Conservation (phyloP, 2,888 invertebrate genomes). For the Drosophila neonasuta region DNA sequence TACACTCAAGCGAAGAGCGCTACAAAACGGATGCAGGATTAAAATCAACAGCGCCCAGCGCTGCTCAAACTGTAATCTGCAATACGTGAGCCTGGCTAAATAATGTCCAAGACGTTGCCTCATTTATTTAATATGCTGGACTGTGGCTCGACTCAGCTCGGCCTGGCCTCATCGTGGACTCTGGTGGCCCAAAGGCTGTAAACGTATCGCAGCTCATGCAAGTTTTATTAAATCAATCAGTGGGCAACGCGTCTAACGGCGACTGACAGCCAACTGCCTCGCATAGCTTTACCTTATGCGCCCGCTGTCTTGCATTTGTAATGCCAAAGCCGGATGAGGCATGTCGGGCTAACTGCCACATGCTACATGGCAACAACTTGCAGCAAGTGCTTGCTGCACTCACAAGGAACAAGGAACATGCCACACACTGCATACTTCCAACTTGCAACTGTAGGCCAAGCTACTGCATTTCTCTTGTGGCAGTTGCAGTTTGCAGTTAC, state of each 20-base stretch:
- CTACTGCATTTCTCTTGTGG: slow-evolving; percentile 31
- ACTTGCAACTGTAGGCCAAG: slow-evolving; percentile 18
- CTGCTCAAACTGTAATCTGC: slow-evolving; percentile 56
- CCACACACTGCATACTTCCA: slow-evolving; percentile 39
- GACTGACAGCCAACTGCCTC: slow-evolving; percentile 54
- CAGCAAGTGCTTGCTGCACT: not conserved
- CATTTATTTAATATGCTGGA: slow-evolving; percentile 66
- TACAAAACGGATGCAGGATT: slow-evolving; percentile 50
- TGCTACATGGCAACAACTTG: slow-evolving; percentile 11
- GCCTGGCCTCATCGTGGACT: slow-evolving; percentile 14
- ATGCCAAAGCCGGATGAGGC: slow-evolving; percentile 70
- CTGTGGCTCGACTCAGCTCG: slow-evolving; percentile 12
- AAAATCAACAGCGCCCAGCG: slow-evolving; percentile 35
- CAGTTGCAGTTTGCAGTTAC: not conserved
- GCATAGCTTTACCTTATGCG: slow-evolving; percentile 63
- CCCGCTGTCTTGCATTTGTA: slow-evolving; percentile 63
- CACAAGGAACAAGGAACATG: slow-evolving; percentile 38
- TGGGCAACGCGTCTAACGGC: slow-evolving; percentile 68
- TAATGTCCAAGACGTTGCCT: slow-evolving; percentile 51
- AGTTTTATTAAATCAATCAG: slow-evolving; percentile 78
- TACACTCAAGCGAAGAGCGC: not conserved
- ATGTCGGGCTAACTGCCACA: slow-evolving; percentile 46
- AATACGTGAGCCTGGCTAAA: slow-evolving; percentile 38
- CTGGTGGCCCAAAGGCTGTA: slow-evolving; percentile 39
- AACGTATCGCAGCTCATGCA: slow-evolving; percentile 48